phyloP scores from a whole-genome alignment of 2,797 vertebrate species.

The Chelonia mydas region DNA sequence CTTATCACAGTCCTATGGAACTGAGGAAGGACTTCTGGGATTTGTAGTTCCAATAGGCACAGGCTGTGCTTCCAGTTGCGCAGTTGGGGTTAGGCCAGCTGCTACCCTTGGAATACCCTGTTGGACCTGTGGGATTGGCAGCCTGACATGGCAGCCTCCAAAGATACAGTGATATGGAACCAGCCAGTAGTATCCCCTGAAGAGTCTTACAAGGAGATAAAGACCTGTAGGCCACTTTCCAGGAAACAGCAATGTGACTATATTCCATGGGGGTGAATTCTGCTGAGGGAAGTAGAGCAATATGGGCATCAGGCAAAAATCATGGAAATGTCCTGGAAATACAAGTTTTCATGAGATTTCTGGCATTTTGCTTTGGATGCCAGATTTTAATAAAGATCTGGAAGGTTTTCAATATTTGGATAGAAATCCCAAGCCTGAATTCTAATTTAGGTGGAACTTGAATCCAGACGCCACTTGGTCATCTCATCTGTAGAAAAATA shows the following conservation, averaged over 20 bases:
- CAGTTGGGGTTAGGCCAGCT: not conserved
- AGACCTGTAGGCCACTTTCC: no score
- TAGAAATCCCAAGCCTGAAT: not conserved
- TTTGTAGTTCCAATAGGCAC: not conserved
- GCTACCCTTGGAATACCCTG: not conserved
- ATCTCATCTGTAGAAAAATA: not conserved
- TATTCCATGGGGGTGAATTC: not conserved
- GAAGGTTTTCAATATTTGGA: not conserved
- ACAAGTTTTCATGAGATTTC: not conserved
- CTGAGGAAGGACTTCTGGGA: not conserved
- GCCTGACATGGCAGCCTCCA: not conserved
- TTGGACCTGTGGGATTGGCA: not conserved
- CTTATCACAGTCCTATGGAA: not conserved
- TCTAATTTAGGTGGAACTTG: not conserved
- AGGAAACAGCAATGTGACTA: not conserved
- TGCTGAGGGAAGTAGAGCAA: not conserved
- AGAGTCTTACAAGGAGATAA: no score
- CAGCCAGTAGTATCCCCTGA: no score
- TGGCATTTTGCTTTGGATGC: accelerated
- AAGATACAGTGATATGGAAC: not conserved
- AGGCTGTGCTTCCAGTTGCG: not conserved
- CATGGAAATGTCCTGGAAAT: not conserved
- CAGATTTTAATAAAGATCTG: not conserved
- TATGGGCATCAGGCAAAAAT: accelerated
- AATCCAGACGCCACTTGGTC: not conserved